Percentiles rank a stretch among this genome's conserved stretches.
Conservation (phyloP, 2,113 vertebrate species). For the Cynocephalus volans region DNA sequence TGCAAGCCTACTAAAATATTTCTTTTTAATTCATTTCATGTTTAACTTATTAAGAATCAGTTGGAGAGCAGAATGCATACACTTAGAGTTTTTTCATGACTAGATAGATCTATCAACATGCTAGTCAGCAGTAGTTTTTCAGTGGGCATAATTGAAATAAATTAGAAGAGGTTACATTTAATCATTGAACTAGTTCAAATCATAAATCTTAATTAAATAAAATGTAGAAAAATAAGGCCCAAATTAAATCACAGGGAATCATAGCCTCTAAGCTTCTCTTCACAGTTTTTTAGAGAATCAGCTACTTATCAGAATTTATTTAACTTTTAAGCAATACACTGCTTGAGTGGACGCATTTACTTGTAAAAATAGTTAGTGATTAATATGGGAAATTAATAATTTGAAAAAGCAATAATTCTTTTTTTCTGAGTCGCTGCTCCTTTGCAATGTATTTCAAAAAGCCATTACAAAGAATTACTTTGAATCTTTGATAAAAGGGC, state of each 20-base stretch:
- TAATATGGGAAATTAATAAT: conserved; percentile 1
- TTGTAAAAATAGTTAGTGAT: background rate
- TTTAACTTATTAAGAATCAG: background rate
- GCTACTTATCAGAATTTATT: background rate
- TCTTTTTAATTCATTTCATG: background rate
- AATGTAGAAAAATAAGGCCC: background rate
- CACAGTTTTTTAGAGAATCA: background rate
- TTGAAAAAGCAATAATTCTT: background rate
- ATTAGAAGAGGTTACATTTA: background rate
- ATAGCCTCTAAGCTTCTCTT: background rate
- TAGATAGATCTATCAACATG: background rate
- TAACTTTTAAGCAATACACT: conserved; percentile 20
- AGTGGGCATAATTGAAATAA: background rate
- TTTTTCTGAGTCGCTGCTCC: background rate
- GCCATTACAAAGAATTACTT: background rate
- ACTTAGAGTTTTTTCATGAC: background rate
- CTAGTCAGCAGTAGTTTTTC: too few species aligned
- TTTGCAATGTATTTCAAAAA: background rate
- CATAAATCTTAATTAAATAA: background rate
- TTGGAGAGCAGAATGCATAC: background rate
- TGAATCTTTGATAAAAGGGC: background rate
- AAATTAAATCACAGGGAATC: background rate
- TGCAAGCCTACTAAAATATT: background rate
- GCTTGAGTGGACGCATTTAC: background rate
- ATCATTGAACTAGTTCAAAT: background rate